phyloP scores from a whole-genome alignment of 2,888 invertebrate species.

The Pediacus dermestoides region DNA sequence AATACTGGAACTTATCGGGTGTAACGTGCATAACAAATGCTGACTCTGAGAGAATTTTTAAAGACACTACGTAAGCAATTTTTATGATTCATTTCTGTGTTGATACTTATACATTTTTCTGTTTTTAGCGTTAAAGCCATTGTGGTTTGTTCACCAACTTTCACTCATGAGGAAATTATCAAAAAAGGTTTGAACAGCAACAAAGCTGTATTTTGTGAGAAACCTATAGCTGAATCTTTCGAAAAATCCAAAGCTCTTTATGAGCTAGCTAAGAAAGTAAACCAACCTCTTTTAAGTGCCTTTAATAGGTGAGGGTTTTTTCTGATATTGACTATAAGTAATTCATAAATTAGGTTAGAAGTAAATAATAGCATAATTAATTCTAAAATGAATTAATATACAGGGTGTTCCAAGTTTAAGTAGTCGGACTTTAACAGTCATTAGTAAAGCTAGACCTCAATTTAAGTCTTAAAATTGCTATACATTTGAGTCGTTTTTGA shows the following conservation, averaged over 20 bases:
- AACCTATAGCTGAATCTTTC: slow-evolving; percentile 60
- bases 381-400: too few relatives aligned
- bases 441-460: too few relatives aligned
- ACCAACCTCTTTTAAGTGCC: slow-evolving; percentile 58
- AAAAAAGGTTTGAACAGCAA: slow-evolving; percentile 53
- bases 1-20: slow-evolving; percentile 53
- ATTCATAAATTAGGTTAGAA: too few relatives aligned
- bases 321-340: too few relatives aligned
- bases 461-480: too few relatives aligned
- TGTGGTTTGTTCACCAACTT: slow-evolving; percentile 58
- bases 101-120: not conserved
- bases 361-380: too few relatives aligned
- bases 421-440: too few relatives aligned
- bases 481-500: too few relatives aligned
- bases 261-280: slow-evolving; percentile 55
- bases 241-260: slow-evolving; percentile 57
- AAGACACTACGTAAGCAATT: slow-evolving; percentile 54
- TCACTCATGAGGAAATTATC: slow-evolving; percentile 57
- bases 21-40: slow-evolving; percentile 52
- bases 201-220: slow-evolving; percentile 68
- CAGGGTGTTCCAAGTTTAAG: too few relatives aligned
- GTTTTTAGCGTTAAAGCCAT: slow-evolving; percentile 52
- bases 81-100: slow-evolving; percentile 7
- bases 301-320: slow-evolving; percentile 54
- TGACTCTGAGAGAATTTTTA: slow-evolving; percentile 52